These are phyloP conservation scores for Amazona vittata DNA, from an alignment of 2,113 vertebrate species.

Conservation along the genomic window DNA sequence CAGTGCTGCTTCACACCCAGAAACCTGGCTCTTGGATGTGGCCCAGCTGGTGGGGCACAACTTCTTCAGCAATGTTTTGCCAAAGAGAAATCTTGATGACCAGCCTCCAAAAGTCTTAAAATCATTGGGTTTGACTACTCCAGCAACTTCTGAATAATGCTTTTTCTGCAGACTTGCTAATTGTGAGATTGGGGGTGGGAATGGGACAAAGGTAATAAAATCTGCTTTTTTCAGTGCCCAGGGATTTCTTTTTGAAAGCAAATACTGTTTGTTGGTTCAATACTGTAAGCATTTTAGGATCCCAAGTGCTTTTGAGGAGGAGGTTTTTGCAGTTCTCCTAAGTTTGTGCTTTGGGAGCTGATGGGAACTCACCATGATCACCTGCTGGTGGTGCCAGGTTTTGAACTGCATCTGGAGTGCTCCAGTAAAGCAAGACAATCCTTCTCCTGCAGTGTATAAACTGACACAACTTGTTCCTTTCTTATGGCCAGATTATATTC, in stretches of 20 bases:
- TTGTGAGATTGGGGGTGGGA: neutral
- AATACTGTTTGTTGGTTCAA: neutral
- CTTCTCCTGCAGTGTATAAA: neutral
- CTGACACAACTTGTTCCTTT: neutral
- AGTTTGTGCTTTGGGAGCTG: neutral
- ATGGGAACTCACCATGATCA: neutral
- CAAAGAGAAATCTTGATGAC: neutral
- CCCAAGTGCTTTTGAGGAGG: neutral
- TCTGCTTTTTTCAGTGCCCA: neutral
- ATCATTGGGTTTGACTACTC: neutral
- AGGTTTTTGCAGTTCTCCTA: neutral
- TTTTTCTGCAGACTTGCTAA: neutral
- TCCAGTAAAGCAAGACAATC: neutral
- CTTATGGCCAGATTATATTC: conserved; percentile 50
- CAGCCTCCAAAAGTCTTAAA: neutral
- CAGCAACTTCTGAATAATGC: neutral
- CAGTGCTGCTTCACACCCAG: neutral
- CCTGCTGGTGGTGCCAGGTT: neutral
- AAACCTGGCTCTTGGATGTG: neutral
- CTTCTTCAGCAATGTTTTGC: neutral
- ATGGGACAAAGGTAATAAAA: neutral
- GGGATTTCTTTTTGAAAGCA: neutral
- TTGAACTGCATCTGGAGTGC: neutral
- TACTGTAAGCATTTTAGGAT: neutral
- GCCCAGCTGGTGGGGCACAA: rapidly evolving